Percentiles rank a stretch among this genome's conserved stretches.
phyloP scores from a whole-genome alignment of 1,140 invertebrate genomes.

The Helicorthomorpha holstii region DNA sequence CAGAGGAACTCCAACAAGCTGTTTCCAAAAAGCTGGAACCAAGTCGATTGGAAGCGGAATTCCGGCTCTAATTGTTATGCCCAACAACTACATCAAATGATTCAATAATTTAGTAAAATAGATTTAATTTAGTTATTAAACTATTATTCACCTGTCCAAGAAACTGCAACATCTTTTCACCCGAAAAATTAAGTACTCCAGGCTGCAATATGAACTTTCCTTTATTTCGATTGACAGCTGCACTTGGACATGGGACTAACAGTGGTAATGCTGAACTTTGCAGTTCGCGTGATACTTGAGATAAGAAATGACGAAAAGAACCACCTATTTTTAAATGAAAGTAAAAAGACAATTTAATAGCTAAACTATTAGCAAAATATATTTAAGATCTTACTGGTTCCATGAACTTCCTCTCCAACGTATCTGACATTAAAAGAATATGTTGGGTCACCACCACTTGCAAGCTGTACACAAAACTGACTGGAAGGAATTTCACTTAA shows the following conservation, averaged over 20 bases:
- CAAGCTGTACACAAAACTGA: constrained; percentile 25
- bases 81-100: constrained; percentile 25
- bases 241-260: constrained; percentile 21
- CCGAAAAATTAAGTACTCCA: constrained; percentile 22
- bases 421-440: constrained; percentile 27
- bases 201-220: constrained; percentile 23
- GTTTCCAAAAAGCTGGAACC: constrained; percentile 24
- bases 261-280: constrained; percentile 18
- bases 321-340: constrained; percentile 19
- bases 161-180: constrained; percentile 26
- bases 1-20: constrained; percentile 17
- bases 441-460: constrained; percentile 27
- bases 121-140: neutral
- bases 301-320: constrained; percentile 28
- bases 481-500: constrained; percentile 21
- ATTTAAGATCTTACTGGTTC: constrained; percentile 21
- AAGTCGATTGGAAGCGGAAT: constrained; percentile 26
- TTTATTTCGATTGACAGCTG: constrained; percentile 15
- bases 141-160: constrained; percentile 25
- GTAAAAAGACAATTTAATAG: neutral
- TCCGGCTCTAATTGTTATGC: constrained; percentile 27
- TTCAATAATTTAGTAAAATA: no score
- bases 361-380: neutral
- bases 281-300: constrained; percentile 24
- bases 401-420: constrained; percentile 28